Base-by-base conservation (phyloP, 2,113 vertebrate species). In the Nematolebias whitei region DNA sequence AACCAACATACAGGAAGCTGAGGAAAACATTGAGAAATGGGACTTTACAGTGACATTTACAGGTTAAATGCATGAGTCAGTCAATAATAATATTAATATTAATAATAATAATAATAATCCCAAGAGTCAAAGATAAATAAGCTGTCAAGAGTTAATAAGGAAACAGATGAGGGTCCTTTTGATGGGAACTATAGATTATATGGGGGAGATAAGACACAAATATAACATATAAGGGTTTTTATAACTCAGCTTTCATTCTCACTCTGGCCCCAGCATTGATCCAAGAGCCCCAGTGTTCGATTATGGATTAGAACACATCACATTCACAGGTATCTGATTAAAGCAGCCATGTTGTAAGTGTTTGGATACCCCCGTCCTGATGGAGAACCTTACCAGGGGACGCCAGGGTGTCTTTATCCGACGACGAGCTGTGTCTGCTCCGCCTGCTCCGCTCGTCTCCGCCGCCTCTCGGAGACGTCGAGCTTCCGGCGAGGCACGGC, bases 361-460 rank as follows among this genome's bases (percentile, higher is more conserved):
- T n/a, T n/a, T n/a, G n/a, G n/a, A n/a, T n/a, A n/a, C n/a, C n/a
- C n/a, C n/a, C n/a, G n/a, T n/a, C n/a, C n/a, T n/a, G n/a, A n/a
- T n/a, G n/a, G 40, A 23, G 3, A 58, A 1, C 18, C 9, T 82
- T 84, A 93, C 93, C 92, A 78, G 93, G 91, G 9, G 92, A 92
- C 40, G 90, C 76, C 54, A 89, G 63, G 6, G 83, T 80, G 61
- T 93, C 92, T 68, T 86, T 91, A 80, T 93, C 93, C 20, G 92
- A 93, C 1, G 91, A 92, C 0, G 92, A 93, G 84, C 91, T 91
- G 76, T 80, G 85, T 58, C 88, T 72, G 74, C 64, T 87, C 66
- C 88, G 78, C 44, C 86, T 65, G 63, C 62, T 32, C 32, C 86
- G 71, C 86, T 92, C 89, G 58, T 92, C 90, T 50, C 77, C 79